These are phyloP conservation scores for Chrysolina americana DNA, from an alignment of 2,888 invertebrate species.

Conservation along the genomic window DNA sequence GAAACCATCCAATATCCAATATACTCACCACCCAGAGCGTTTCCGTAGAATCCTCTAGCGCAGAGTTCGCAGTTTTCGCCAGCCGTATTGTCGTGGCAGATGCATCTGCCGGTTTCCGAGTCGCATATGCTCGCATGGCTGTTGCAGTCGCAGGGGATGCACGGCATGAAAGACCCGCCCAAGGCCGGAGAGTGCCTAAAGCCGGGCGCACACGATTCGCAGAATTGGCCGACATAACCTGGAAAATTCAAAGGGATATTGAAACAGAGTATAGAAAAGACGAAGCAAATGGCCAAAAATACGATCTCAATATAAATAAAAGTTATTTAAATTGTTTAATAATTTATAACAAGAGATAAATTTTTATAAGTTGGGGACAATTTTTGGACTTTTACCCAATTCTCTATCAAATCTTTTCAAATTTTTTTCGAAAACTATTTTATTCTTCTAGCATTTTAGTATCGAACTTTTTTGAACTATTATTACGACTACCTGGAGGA, in stretches of 20 bases:
- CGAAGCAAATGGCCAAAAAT: no score
- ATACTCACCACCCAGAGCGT: slow-evolving; percentile 77
- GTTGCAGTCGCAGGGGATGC: slow-evolving; percentile 97
- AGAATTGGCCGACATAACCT: slow-evolving; percentile 92
- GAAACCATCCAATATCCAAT: no score
- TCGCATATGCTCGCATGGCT: slow-evolving; percentile 97
- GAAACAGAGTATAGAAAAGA: no score
- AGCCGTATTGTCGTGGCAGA: slow-evolving; percentile 95
- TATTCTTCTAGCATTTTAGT: no score
- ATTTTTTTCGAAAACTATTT: no score
- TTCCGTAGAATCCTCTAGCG: slow-evolving; percentile 95
- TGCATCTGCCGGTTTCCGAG: slow-evolving; percentile 94
- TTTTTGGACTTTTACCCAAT: no score
- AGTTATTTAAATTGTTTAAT: no score
- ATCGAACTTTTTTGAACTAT: not conserved
- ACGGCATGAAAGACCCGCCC: slow-evolving; percentile 84
- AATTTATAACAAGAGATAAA: no score
- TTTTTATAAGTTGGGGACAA: no score
- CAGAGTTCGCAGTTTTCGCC: slow-evolving; percentile 97
- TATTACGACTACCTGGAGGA: slow-evolving; percentile 74
- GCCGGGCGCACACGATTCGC: slow-evolving; percentile 97
- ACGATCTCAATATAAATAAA: no score
- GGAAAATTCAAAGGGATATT: slow-evolving; percentile 31
- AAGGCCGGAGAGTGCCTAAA: slow-evolving; percentile 92
- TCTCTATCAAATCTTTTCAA: no score